Evolutionary conservation across 1,140 invertebrate species (phyloP).

Genomic region (Thaumetopoea pityocampa): DNA sequence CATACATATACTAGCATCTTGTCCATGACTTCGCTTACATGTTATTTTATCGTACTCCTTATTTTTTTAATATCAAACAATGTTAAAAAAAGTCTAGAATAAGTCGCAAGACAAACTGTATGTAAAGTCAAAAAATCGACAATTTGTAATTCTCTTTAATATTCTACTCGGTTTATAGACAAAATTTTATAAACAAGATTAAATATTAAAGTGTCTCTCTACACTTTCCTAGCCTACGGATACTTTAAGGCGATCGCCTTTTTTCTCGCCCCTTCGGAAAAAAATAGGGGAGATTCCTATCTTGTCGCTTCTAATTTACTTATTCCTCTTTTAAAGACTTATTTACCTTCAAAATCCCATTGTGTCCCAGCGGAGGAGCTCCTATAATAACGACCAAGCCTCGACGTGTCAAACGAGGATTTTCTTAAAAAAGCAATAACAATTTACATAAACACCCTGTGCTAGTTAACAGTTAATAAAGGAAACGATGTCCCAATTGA

Average conservation of each 20-base stretch:
- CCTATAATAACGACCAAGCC: constrained; percentile 57
- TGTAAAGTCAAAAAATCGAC: no score
- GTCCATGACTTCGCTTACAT: no score
- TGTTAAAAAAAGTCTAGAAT: no score
- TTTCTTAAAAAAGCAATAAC: constrained; percentile 74
- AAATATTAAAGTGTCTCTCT: constrained; percentile 16
- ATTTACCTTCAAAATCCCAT: constrained; percentile 79
- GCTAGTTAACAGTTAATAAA: constrained; percentile 75
- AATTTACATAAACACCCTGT: constrained; percentile 73
- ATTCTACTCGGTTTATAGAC: no score
- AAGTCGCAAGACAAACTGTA: no score
- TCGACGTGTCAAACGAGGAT: constrained; percentile 70
- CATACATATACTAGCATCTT: no score
- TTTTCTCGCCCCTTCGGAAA: constrained; percentile 68
- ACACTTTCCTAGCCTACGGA: constrained; percentile 28
- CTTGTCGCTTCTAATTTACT: constrained; percentile 82
- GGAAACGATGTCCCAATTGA: constrained; percentile 70
- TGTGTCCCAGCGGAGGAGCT: constrained; percentile 61
- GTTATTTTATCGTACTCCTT: no score
- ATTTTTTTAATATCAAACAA: no score
- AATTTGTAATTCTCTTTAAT: no score
- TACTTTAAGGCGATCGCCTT: constrained; percentile 65
- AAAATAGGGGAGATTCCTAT: constrained; percentile 81
- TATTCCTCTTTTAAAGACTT: constrained; percentile 81
- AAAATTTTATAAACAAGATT: neutral